Base-by-base conservation (phyloP, 2,888 invertebrate genomes). In the Tipula confusa region DNA sequence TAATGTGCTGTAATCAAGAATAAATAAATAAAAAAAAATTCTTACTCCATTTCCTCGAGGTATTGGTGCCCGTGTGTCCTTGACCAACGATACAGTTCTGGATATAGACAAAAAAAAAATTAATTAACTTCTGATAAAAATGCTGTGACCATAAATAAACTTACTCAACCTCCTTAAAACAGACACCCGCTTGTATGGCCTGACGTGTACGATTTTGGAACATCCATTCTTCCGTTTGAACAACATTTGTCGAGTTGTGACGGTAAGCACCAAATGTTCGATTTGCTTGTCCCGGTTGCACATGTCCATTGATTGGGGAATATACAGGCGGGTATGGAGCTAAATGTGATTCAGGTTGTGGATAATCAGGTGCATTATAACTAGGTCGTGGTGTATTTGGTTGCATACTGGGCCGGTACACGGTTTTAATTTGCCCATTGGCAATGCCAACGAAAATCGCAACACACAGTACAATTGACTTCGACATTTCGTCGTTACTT, bases 91-190 rank as follows among this genome's bases (percentile, higher is more conserved):
- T 1, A 86, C 85, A 24, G 89, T 89, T 18, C 90, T 89, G 33
- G 0, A 83, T 64, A 64, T n/a, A 18, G 18, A 64, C 3, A 36
- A 83, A n/a, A 80, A 24, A 11, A n/a, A n/a, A n/a, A n/a, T n/a
- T n/a, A n/a, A n/a, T n/a, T n/a, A n/a, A n/a, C n/a, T n/a, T n/a
- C n/a, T n/a, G n/a, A n/a, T n/a, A n/a, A n/a, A n/a, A n/a, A n/a
- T n/a, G n/a, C n/a, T n/a, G n/a, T n/a, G n/a, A n/a, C n/a, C n/a
- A n/a, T 83, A 43, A 2, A 43, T 0, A 1, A 43, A 89, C 89
- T 89, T 87, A 90, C 89, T 89, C 88, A 79, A 90, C 90, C 87
- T 90, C 89, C 83, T 86, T 88, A 84, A 85, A 87, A 84, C 89
- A 90, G 83, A 89, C 83, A 2, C 89, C 89, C 79, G 88, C 86